Evolutionary conservation across 2,113 vertebrate genomes (phyloP).

Genomic region (Sceloporus undulatus): DNA sequence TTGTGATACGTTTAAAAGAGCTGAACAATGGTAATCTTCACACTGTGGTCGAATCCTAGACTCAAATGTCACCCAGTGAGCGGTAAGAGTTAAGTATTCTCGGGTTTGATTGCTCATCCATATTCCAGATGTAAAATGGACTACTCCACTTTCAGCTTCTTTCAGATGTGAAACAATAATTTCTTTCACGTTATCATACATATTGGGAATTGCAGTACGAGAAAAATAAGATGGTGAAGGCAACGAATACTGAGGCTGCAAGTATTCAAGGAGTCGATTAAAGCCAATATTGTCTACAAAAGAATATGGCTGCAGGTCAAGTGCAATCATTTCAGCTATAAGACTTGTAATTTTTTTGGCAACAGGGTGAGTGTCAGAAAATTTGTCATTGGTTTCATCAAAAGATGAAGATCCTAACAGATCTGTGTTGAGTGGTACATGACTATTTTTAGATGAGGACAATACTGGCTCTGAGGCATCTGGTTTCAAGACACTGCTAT

Average conservation of each 20-base stretch:
- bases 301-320: slow-evolving; percentile 97
- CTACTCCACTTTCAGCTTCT: slow-evolving; percentile 91
- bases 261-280: slow-evolving; percentile 91
- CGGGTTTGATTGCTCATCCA: slow-evolving; percentile 96
- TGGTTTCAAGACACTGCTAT: slow-evolving; percentile 88
- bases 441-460: slow-evolving; percentile 77
- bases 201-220: slow-evolving; percentile 94
- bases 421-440: slow-evolving; percentile 78
- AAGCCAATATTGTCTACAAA: slow-evolving; percentile 94
- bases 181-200: slow-evolving; percentile 94
- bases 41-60: slow-evolving; percentile 87
- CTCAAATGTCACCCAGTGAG: slow-evolving; percentile 95
- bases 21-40: slow-evolving; percentile 94
- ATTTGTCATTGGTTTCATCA: slow-evolving; percentile 83
- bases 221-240: slow-evolving; percentile 94
- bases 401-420: slow-evolving; percentile 79
- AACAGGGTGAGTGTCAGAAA: slow-evolving; percentile 91
- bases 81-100: slow-evolving; percentile 94
- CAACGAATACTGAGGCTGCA: slow-evolving; percentile 94
- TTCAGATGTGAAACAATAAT: slow-evolving; percentile 90
- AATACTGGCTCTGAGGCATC: slow-evolving; percentile 83
- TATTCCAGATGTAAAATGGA: slow-evolving; percentile 95
- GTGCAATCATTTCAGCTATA: slow-evolving; percentile 97
- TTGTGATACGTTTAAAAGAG: slow-evolving; percentile 91
- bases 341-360: slow-evolving; percentile 98